Evolutionary conservation across 2,113 vertebrate species (phyloP).

Genomic region (Pandion haliaetus): DNA sequence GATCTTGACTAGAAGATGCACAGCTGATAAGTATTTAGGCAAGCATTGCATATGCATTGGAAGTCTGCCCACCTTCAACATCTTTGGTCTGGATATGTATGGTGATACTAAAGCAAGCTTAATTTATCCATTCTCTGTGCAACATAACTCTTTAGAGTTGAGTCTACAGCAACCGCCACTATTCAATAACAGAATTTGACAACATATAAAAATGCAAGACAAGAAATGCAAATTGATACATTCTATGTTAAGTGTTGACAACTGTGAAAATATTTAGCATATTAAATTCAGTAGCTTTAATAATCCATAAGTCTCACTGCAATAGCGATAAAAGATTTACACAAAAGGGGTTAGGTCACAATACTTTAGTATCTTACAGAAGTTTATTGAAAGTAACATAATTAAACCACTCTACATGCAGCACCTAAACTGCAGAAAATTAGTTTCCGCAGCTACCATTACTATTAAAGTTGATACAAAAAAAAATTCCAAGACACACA

Average conservation of each 20-base stretch:
- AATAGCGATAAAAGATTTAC: not conserved
- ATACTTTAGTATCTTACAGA: no score
- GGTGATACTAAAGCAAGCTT: not conserved
- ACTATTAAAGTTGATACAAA: not conserved
- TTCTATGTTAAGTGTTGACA: not conserved
- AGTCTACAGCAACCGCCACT: not conserved
- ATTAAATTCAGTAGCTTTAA: not conserved
- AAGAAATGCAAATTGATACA: not conserved
- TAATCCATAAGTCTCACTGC: not conserved
- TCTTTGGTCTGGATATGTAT: not conserved
- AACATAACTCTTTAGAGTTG: not conserved
- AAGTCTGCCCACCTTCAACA: not conserved
- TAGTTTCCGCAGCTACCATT: not conserved
- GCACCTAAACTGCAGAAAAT: not conserved
- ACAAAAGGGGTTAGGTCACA: not conserved
- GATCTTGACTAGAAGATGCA: not conserved
- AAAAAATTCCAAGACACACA: not conserved
- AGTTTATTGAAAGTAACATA: not conserved
- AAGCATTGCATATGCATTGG: accelerated
- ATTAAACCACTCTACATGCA: not conserved
- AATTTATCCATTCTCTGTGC: not conserved
- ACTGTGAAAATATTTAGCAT: not conserved
- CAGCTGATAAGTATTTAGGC: not conserved
- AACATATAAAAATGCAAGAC: not conserved
- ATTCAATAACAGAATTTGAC: not conserved